Conservation (phyloP, 37 sponge, comb jelly and placozoan genomes). For the Ianthella basta region DNA sequence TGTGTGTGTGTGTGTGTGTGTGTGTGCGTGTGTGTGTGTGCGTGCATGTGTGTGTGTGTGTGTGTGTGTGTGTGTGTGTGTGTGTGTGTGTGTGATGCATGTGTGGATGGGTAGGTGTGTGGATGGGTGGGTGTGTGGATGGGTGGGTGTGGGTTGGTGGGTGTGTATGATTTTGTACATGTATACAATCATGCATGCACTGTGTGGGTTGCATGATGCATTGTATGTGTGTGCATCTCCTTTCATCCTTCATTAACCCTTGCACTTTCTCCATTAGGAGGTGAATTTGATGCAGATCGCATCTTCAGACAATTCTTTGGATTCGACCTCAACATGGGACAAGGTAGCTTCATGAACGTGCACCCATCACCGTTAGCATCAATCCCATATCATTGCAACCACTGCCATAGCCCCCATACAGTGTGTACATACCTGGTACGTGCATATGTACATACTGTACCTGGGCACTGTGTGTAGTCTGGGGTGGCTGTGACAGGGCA, state of each 20-base stretch:
- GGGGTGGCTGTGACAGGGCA: not conserved
- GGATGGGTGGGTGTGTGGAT: slow-evolving; percentile 17
- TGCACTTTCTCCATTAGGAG: not conserved
- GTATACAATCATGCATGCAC: not conserved
- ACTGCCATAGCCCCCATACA: no score
- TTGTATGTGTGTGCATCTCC: not conserved
- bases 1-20: no score
- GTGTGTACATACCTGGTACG: not conserved
- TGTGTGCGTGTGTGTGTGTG: no score
- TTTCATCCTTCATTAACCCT: not conserved
- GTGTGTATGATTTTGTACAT: slow-evolving; percentile 12
- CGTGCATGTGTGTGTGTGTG: no score
- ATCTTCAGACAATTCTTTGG: slow-evolving; percentile 25
- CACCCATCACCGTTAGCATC: no score
- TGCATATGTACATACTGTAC: not conserved
- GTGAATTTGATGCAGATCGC: slow-evolving; percentile 15
- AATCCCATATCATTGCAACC: no score
- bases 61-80: no score
- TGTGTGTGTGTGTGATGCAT: no score
- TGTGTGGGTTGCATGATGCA: not conserved
- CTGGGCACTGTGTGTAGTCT: not conserved
- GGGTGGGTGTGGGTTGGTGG: slow-evolving; percentile 15
- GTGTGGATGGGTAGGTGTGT: slow-evolving; percentile 21
- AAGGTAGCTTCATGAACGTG: not conserved
- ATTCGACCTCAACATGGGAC: not conserved